Evolutionary conservation across 2,113 vertebrate genomes (phyloP).

Genomic region (Crotophaga sulcirostris): DNA sequence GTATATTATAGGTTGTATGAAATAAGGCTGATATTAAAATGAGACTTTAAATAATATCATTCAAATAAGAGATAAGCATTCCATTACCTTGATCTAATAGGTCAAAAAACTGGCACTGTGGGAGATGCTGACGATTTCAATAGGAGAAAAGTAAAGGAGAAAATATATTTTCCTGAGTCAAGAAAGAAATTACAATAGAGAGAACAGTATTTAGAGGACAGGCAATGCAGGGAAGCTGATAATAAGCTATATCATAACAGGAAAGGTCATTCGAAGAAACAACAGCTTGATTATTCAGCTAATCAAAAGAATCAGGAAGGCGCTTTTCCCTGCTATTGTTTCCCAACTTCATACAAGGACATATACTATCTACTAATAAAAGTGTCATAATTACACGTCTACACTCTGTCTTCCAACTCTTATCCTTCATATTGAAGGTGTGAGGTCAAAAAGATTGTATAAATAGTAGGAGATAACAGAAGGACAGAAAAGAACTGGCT

Average conservation of each 20-base stretch:
- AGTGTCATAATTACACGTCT: not conserved
- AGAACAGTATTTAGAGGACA: not conserved
- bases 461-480: not conserved
- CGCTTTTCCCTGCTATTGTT: not conserved
- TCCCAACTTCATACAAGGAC: not conserved
- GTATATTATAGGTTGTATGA: not conserved
- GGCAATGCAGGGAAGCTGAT: not conserved
- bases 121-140: not conserved
- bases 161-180: not conserved
- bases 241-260: constrained; percentile 21
- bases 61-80: constrained; percentile 15
- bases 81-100: not conserved
- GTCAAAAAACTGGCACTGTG: not conserved
- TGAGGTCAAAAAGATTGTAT: not conserved
- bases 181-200: not conserved
- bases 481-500: not conserved
- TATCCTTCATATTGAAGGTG: not conserved
- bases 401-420: not conserved
- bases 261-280: constrained; percentile 41
- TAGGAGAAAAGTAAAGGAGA: not conserved
- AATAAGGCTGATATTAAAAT: not conserved
- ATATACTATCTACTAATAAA: not conserved
- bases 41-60: not conserved
- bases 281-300: constrained; percentile 62
- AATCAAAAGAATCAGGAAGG: constrained; percentile 42